Evolutionary conservation across 1,140 invertebrate species (phyloP), one percentile per base, ranked within the genome.

Genomic region (Dufourea novaeangliae): DNA sequence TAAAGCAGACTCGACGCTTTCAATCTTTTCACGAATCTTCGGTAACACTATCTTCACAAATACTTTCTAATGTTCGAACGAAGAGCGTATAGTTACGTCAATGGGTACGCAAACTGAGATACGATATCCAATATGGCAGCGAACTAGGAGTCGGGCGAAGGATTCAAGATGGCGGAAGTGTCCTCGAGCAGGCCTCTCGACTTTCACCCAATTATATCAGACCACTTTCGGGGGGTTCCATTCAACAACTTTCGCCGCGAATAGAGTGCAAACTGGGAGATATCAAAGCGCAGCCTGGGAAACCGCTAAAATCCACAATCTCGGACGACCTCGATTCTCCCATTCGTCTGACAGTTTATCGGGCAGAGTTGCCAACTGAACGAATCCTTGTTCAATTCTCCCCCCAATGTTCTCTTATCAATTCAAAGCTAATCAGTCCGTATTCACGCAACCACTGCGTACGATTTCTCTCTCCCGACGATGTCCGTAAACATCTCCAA

Each of bases 401-500:
- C n/a, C n/a, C n/a, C n/a, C n/a, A n/a, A n/a, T n/a, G n/a, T n/a
- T n/a, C n/a, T n/a, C n/a, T n/a, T n/a, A n/a, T n/a, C n/a, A 5
- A 6, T n/a, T 46, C 14, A 17, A 5, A 6, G 17, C n/a, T 46
- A 17, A 50, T 50, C 46, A 50, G n/a, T n/a, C 20, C 20, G 20
- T 7, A 7, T 50, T 50, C 46, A 50, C 20, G 20, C 6, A 7
- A 6, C 25, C 54, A 14, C 25, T 5, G n/a, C n/a, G n/a, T n/a
- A n/a, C n/a, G n/a, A n/a, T n/a, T n/a, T n/a, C n/a, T n/a, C n/a
- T n/a, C n/a, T n/a, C n/a, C n/a, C n/a, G n/a, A n/a, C 54, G 25
- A 46, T 46, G 1, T 12, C 29, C 44, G 46, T 52, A 76, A 76
- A 69, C 46, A 69, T 59, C 61, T 76, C 39, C 37, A 64, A 50